Evolutionary conservation across 2,888 invertebrate species (phyloP).

Genomic region (Athalia circularis): DNA sequence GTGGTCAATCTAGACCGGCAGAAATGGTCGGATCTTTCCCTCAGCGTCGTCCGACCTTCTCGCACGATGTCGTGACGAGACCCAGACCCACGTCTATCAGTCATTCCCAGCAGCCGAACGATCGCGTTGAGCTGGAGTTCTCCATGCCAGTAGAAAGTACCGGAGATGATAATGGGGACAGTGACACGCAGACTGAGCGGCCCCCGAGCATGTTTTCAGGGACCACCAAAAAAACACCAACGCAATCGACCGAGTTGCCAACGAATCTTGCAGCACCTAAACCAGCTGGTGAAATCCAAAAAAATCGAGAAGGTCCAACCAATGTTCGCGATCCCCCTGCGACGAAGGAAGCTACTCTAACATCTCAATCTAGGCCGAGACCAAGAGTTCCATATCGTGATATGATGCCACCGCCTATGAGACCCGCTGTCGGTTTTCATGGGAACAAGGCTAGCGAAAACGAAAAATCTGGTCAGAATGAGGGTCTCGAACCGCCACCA

Average conservation of each 20-base stretch:
- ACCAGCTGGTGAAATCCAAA: conserved; percentile 47
- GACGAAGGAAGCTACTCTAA: conserved; percentile 39
- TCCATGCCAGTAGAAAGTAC: conserved; percentile 65
- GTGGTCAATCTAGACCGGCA: conserved; percentile 14
- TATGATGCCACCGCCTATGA: conserved; percentile 67
- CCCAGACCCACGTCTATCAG: conserved; percentile 3
- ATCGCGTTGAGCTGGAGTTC: conserved; percentile 61
- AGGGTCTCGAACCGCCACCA: conserved; percentile 65
- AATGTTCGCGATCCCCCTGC: conserved; percentile 14
- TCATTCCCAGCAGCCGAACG: conserved; percentile 41
- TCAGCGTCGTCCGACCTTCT: conserved; percentile 4
- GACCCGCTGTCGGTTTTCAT: conserved; percentile 42
- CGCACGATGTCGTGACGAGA: neutral
- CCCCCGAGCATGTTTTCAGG: conserved; percentile 64
- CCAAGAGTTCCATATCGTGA: conserved; percentile 63
- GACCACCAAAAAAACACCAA: conserved; percentile 54
- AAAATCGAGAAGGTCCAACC: conserved; percentile 38
- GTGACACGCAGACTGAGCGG: conserved; percentile 66
- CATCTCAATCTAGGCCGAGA: conserved; percentile 48
- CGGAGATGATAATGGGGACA: conserved; percentile 61
- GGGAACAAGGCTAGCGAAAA: conserved; percentile 51
- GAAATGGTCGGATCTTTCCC: neutral
- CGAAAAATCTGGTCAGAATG: conserved; percentile 57
- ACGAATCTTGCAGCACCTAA: conserved; percentile 63
- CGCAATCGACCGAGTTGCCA: conserved; percentile 63